These are phyloP conservation scores for Corbicula japonica DNA, from an alignment of 2,888 invertebrate species.

Conservation along the genomic window DNA sequence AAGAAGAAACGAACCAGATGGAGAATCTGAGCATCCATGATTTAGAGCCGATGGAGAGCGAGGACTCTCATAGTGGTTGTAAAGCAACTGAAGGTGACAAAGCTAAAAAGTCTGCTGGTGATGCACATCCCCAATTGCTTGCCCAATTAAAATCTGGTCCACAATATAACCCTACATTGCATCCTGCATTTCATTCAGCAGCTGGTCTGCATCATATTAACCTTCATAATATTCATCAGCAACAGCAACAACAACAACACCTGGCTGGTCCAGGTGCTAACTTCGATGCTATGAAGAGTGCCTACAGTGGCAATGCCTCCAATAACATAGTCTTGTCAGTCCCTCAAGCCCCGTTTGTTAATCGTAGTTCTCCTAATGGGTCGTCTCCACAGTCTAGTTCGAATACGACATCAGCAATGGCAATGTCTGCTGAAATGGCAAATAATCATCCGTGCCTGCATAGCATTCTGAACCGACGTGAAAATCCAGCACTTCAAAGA, in stretches of 20 bases:
- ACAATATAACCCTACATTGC: constrained; percentile 50
- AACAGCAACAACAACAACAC: constrained; percentile 16
- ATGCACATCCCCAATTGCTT: constrained; percentile 82
- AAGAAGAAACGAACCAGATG: constrained; percentile 55
- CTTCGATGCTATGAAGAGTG: constrained; percentile 10
- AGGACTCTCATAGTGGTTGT: constrained; percentile 17
- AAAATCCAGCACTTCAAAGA: not conserved
- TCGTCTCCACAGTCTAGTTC: constrained; percentile 13
- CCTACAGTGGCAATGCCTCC: not conserved
- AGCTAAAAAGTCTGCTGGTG: constrained; percentile 74
- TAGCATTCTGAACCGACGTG: constrained; percentile 27
- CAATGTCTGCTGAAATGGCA: constrained; percentile 1
- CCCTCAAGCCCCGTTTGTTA: constrained; percentile 49
- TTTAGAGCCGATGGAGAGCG: constrained; percentile 50
- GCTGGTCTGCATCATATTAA: constrained; percentile 25
- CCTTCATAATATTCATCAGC: not conserved
- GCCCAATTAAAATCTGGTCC: constrained; percentile 78
- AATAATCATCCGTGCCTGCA: constrained; percentile 17
- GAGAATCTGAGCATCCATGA: constrained; percentile 56
- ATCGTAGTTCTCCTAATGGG: constrained; percentile 28
- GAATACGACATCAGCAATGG: not conserved
- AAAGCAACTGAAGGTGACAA: constrained; percentile 24
- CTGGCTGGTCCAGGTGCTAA: constrained; percentile 15
- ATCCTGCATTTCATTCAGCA: constrained; percentile 36
- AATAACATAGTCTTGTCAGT: constrained; percentile 57